Evolutionary conservation across 92 coral and sea anemone species (phyloP).

Genomic region (Actinernus sp.): DNA sequence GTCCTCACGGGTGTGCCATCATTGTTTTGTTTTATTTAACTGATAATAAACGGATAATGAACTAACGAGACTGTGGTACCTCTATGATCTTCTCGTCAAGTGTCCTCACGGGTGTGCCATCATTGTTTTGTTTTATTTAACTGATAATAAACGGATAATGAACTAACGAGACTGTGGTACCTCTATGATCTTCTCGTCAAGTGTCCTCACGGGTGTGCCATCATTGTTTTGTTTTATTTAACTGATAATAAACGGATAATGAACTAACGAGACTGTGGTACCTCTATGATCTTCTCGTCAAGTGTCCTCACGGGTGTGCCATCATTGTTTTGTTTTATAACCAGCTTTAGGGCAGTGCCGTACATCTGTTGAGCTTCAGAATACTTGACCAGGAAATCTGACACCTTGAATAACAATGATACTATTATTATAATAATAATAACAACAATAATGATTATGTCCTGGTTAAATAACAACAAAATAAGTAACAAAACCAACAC

Average conservation of each 20-base stretch:
- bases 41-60: no score
- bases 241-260: no score
- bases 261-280: constrained; percentile 8
- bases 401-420: constrained; percentile 29
- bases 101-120: constrained; percentile 59
- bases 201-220: constrained; percentile 55
- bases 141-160: no score
- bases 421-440: no score
- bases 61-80: no score
- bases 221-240: constrained; percentile 82
- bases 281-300: constrained; percentile 83
- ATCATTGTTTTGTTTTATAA: constrained; percentile 77
- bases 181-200: constrained; percentile 79
- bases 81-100: constrained; percentile 75
- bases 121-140: constrained; percentile 79
- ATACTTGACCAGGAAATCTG: constrained; percentile 68
- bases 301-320: constrained; percentile 55
- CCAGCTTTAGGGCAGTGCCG: constrained; percentile 79
- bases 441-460: no score
- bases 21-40: no score
- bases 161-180: no score
- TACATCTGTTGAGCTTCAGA: constrained; percentile 68
- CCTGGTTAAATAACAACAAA: no score
- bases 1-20: no score
- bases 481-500: no score